These are phyloP conservation scores for Drosophila testacea DNA, from an alignment of 2,888 invertebrate species.

Conservation along the genomic window DNA sequence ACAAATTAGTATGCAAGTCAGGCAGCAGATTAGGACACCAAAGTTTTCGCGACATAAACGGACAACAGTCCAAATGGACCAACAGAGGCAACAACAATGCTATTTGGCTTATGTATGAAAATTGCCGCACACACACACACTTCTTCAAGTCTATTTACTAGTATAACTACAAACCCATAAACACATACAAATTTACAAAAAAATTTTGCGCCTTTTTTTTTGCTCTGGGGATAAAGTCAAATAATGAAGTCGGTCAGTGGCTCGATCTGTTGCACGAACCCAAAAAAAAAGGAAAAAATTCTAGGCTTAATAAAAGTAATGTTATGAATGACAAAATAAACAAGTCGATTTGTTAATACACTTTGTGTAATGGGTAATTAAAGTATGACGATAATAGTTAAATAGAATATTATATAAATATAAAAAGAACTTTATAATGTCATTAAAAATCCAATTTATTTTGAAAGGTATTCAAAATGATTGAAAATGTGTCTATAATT, in stretches of 20 bases:
- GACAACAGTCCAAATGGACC: conserved; percentile 56
- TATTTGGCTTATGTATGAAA: conserved; percentile 53
- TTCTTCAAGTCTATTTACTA: conserved; percentile 10
- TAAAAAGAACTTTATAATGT: no score
- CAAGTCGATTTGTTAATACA: conserved; percentile 1
- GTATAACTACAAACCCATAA: conserved; percentile 10
- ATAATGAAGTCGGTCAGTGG: conserved; percentile 71
- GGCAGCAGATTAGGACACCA: conserved; percentile 81
- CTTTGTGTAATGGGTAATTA: background rate
- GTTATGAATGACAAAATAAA: no score
- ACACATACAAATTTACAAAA: conserved; percentile 24
- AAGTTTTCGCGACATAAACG: conserved; percentile 81
- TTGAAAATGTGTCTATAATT: background rate
- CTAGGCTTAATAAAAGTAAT: background rate
- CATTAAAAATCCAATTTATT: no score
- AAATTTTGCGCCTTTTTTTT: conserved; percentile 19
- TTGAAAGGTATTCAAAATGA: no score
- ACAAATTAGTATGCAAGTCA: conserved; percentile 81
- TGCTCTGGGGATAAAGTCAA: conserved; percentile 40
- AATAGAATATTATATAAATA: no score
- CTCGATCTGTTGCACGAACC: conserved; percentile 64
- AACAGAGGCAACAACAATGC: conserved; percentile 46
- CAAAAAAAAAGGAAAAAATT: conserved; percentile 17
- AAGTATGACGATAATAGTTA: no score
- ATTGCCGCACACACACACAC: conserved; percentile 24